Conservation (phyloP, 2,113 vertebrate genomes). For the Pseudois nayaur region DNA sequence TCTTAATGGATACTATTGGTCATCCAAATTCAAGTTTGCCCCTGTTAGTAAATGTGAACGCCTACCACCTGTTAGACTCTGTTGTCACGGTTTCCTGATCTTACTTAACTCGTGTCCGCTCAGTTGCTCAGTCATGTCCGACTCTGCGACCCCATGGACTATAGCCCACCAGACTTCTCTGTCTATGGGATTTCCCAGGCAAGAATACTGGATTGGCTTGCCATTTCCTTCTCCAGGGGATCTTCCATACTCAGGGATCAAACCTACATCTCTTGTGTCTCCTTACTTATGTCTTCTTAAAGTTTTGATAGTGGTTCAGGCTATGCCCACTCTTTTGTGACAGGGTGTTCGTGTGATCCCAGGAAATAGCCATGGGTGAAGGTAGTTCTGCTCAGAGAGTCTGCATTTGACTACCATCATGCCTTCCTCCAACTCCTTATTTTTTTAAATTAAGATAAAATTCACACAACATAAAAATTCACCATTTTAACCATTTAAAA, state of each 20-base stretch:
- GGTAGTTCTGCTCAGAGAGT: not conserved
- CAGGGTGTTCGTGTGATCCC: not conserved
- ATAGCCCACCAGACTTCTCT: not conserved
- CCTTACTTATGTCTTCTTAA: not conserved
- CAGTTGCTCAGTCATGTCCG: accelerated
- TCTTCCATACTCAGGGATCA: not conserved
- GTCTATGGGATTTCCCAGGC: not conserved
- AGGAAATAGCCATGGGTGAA: not conserved
- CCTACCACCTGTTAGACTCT: not conserved
- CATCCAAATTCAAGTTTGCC: not conserved
- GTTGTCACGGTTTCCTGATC: not conserved
- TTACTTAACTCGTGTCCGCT: not conserved
- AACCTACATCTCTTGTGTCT: not conserved
- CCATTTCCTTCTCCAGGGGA: not conserved
- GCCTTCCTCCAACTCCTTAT: not conserved
- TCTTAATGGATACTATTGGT: not conserved
- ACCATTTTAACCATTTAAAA: not conserved
- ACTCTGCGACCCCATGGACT: not conserved
- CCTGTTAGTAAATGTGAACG: not conserved
- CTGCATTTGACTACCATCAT: not conserved
- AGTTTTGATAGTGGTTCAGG: not conserved
- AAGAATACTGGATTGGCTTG: not conserved
- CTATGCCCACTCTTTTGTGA: not conserved
- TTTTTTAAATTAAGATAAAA: not conserved
- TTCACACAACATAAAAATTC: not conserved